Conservation (phyloP, 2,888 invertebrate species). For the Therioaphis trifolii region DNA sequence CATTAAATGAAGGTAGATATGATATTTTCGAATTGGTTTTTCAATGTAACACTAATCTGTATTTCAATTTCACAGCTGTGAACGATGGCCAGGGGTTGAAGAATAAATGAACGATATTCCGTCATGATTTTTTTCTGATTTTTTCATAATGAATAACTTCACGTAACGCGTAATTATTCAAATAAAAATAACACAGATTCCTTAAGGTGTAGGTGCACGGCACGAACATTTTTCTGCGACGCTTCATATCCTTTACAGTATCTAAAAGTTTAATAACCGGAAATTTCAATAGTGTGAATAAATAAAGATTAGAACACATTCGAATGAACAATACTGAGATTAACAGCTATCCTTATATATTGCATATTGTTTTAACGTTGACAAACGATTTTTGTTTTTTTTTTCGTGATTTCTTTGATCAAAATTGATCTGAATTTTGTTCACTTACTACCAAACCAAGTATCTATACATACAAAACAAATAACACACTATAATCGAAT, state of each 20-base stretch:
- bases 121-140: background rate
- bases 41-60: no score
- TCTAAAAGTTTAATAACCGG: slow-evolving; percentile 4
- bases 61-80: no score
- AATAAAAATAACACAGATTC: slow-evolving; percentile 20
- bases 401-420: no score
- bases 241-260: background rate
- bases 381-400: background rate
- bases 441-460: no score
- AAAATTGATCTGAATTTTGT: no score
- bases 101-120: no score
- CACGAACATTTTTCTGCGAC: background rate
- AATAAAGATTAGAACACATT: slow-evolving; percentile 29
- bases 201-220: no score
- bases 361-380: background rate
- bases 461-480: no score
- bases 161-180: background rate
- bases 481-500: no score
- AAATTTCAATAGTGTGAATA: slow-evolving; percentile 24
- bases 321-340: slow-evolving; percentile 3
- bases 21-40: no score
- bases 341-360: background rate
- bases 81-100: no score
- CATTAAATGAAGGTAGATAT: no score
- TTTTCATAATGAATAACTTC: slow-evolving; percentile 38